A percentile compares a stretch with the other conserved stretches of the same genome.
phyloP scores from a whole-genome alignment of 1,140 invertebrate genomes.

The Muscidifurax raptorellus region DNA sequence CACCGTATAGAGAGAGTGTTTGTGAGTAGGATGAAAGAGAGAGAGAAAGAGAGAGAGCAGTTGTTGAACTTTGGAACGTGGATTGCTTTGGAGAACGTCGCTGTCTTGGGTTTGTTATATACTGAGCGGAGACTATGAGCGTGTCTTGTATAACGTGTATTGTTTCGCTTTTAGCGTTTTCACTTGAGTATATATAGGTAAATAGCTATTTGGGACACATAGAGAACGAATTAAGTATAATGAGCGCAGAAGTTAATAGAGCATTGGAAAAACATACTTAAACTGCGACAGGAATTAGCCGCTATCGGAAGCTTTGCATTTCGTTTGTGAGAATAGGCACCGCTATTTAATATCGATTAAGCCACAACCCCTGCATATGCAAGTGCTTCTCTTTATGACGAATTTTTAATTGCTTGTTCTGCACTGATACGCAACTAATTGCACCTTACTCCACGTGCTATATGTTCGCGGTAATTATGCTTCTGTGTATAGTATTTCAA shows the following conservation, averaged over 20 bases:
- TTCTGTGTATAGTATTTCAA: neutral
- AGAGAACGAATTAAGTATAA: no score
- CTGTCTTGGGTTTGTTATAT: no score
- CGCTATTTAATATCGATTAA: constrained; percentile 29
- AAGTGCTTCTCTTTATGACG: neutral
- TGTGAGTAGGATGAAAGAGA: neutral
- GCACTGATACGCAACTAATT: constrained; percentile 9
- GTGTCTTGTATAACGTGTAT: neutral
- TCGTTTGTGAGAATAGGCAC: neutral
- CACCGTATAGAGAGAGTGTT: neutral
- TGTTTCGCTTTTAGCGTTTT: neutral
- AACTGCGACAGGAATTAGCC: neutral
- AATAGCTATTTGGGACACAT: no score
- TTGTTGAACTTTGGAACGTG: neutral
- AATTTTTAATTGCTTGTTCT: constrained; percentile 12
- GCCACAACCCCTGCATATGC: neutral
- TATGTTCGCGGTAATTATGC: neutral
- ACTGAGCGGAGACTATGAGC: neutral
- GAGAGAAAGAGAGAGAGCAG: no score
- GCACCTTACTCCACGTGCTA: neutral
- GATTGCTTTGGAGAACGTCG: neutral
- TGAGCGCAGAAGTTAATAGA: neutral
- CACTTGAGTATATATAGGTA: no score
- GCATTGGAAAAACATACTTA: neutral
- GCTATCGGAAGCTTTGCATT: neutral